Percentiles rank a stretch among this genome's conserved stretches.
phyloP scores from a whole-genome alignment of 2,113 vertebrate species.

The Microcebus tavaratra region DNA sequence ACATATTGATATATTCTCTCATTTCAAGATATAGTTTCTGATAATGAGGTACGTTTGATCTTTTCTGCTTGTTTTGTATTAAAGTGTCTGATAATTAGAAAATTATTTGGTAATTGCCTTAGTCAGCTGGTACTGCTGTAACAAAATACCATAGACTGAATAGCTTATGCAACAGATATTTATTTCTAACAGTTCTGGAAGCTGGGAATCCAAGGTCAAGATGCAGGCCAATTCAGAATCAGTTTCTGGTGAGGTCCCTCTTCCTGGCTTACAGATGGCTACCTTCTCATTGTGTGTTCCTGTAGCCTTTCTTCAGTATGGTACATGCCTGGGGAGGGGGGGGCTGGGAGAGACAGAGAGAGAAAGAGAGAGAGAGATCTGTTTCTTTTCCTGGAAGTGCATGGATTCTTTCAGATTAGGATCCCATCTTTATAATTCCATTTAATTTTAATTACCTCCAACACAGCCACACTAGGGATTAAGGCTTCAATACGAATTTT shows the following conservation, averaged over 20 bases:
- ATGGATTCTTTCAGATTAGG: not conserved
- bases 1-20: slow-evolving; percentile 64
- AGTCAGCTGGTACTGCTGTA: not conserved
- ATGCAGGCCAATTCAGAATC: not conserved
- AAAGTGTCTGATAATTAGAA: slow-evolving; percentile 71
- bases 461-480: not conserved
- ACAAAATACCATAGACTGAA: not conserved
- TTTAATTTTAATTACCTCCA: not conserved
- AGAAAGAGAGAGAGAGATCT: not conserved
- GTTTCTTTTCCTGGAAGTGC: not conserved
- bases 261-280: not conserved
- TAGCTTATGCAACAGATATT: not conserved
- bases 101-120: slow-evolving; percentile 73
- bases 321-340: too few species aligned
- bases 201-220: not conserved
- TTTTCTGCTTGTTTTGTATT: slow-evolving; percentile 69
- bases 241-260: not conserved
- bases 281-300: not conserved
- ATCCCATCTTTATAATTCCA: not conserved
- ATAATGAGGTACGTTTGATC: slow-evolving; percentile 77
- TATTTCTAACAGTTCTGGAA: not conserved
- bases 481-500: not conserved
- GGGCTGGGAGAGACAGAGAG: not conserved
- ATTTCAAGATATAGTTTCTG: slow-evolving; percentile 57
- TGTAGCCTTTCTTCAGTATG: not conserved